Evolutionary conservation across 2,888 invertebrate genomes (phyloP).

Genomic region (Eudemis profundana): DNA sequence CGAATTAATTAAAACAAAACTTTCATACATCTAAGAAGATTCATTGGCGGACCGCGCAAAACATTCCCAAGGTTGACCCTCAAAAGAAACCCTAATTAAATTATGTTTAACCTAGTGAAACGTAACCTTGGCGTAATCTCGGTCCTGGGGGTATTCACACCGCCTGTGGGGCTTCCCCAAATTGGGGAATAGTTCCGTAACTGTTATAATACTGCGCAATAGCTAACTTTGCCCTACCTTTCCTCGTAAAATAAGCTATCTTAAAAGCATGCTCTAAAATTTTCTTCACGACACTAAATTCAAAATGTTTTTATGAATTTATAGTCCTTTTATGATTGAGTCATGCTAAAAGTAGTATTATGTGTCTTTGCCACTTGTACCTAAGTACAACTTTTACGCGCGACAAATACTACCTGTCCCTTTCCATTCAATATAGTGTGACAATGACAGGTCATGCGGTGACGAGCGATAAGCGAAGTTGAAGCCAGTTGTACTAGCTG

Average conservation of each 20-base stretch:
- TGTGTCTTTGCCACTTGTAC: too few relatives aligned
- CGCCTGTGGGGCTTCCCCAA: conserved; percentile 54
- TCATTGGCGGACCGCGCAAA: conserved; percentile 9
- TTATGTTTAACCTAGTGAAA: conserved; percentile 37
- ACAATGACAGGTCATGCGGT: too few relatives aligned
- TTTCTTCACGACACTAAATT: background rate
- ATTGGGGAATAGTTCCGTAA: conserved; percentile 41
- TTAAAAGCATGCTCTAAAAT: background rate
- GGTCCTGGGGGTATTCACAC: conserved; percentile 43
- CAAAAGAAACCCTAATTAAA: conserved; percentile 33
- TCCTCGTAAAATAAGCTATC: background rate
- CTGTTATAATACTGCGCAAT: conserved; percentile 12
- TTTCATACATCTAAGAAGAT: too few relatives aligned
- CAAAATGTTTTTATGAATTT: too few relatives aligned
- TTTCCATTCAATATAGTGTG: too few relatives aligned
- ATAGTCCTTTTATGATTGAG: too few relatives aligned
- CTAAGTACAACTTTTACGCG: too few relatives aligned
- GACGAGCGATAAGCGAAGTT: too few relatives aligned
- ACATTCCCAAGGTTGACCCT: conserved; percentile 15
- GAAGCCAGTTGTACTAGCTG: too few relatives aligned
- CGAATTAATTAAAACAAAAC: too few relatives aligned
- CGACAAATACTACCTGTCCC: too few relatives aligned
- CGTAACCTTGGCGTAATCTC: conserved; percentile 49
- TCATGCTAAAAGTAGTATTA: too few relatives aligned
- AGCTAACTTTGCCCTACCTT: background rate